phyloP scores from a whole-genome alignment of 2,113 vertebrate genomes.

The Coptodon rendalli region DNA sequence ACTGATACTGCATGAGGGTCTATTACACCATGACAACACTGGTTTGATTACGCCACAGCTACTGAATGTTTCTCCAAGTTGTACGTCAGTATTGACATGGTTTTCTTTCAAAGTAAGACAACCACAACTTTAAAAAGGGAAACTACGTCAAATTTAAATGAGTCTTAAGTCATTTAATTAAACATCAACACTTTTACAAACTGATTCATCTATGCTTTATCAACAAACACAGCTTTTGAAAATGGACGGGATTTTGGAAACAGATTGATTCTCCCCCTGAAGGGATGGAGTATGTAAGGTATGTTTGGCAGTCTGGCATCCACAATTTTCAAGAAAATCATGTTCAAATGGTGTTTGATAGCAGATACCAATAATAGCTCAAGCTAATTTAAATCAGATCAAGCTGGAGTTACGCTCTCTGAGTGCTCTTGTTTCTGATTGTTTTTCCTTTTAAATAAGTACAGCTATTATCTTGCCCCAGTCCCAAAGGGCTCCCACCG shows the following conservation, averaged over 20 bases:
- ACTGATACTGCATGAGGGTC: conserved; percentile 36
- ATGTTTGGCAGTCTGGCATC: background rate
- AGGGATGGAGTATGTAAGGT: background rate
- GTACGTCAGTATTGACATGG: background rate
- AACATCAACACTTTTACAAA: background rate
- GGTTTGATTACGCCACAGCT: background rate
- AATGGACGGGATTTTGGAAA: background rate
- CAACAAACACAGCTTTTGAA: background rate
- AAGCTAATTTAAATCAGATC: background rate
- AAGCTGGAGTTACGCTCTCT: background rate
- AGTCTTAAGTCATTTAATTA: background rate
- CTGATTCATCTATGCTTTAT: background rate
- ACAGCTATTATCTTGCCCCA: background rate
- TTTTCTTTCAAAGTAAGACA: background rate
- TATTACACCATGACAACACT: conserved; percentile 35
- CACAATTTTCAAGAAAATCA: background rate
- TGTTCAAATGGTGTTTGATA: background rate
- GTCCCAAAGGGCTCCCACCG: fast-evolving
- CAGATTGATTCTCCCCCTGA: background rate
- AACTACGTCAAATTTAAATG: background rate
- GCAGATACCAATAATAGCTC: background rate
- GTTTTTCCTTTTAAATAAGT: background rate
- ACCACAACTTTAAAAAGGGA: background rate
- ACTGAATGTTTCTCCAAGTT: background rate
- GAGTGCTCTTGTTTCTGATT: background rate